A percentile compares a stretch with the other conserved stretches of the same genome.
These are phyloP conservation scores for Acestrorhynchus altus DNA, from an alignment of 2,797 vertebrate genomes.

Conservation along the genomic window DNA sequence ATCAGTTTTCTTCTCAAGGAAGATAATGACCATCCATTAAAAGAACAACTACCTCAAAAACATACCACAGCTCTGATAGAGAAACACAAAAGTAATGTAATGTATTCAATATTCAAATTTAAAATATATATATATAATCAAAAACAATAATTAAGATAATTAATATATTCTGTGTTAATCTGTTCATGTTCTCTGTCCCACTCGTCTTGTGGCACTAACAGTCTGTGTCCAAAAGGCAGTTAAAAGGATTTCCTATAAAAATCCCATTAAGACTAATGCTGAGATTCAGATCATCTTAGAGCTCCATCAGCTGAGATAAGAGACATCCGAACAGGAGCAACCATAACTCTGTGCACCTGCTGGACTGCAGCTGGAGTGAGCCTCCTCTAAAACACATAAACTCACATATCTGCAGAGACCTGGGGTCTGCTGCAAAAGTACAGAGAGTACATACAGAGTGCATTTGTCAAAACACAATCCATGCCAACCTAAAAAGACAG, in stretches of 20 bases:
- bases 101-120: no score
- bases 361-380: constrained; percentile 25
- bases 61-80: no score
- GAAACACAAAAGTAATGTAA: no score
- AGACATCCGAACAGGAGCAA: background rate
- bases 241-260: background rate
- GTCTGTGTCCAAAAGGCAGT: background rate
- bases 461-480: constrained; percentile 27
- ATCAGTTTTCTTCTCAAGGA: no score
- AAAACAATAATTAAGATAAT: no score
- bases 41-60: no score
- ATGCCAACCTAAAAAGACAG: constrained; percentile 14
- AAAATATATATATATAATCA: no score
- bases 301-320: background rate
- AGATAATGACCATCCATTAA: no score
- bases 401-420: constrained; percentile 31
- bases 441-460: constrained; percentile 26
- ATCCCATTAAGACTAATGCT: background rate
- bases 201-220: background rate
- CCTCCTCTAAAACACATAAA: constrained; percentile 44
- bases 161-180: background rate
- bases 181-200: background rate
- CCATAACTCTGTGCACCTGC: constrained; percentile 4
- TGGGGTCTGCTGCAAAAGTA: constrained; percentile 6
- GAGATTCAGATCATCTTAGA: background rate